Evolutionary conservation across 2,797 vertebrate species (phyloP), one percentile per base, ranked within the genome.

Genomic region (Miichthys miiuy): DNA sequence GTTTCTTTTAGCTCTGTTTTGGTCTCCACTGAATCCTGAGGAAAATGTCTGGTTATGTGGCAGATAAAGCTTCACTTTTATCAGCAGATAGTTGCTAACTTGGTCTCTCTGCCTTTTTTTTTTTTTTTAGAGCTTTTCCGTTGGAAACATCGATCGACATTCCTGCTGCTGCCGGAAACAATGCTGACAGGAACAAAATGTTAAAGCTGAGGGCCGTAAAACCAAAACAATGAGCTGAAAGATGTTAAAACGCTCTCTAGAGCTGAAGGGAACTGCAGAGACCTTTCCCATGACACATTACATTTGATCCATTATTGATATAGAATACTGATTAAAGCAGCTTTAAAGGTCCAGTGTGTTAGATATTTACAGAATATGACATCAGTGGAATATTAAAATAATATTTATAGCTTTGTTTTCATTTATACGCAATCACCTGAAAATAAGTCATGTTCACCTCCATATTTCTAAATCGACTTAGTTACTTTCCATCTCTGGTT

Each of bases 141-240:
- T 50, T 50, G 20, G 10, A 38, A 38, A 38, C 34, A 38, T 38
- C 8, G 34, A 38, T n/a, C n/a, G n/a, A n/a, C n/a, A n/a, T n/a
- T n/a, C 34, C 34, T 38, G 8, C 34, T 38, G 34, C 34, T 38
- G 34, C 34, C 8, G 34, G 34, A 34, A 34, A 34, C 34, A 6
- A 34, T 6, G 6, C 30, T 34, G 34, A 34, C 0, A 8, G 34
- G 34, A 34, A 34, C 34, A 34, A 8, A 8, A 34, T 34, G 8
- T 34, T 34, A 34, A 34, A 34, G 34, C 34, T 34, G 34, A 8
- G 34, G 5, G 34, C 34, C 34, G 9, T 9, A 21, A 60, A 58
- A 38, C 27, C 68, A 48, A 70, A 50, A 25, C 46, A 60, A 50
- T 14, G 4, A 60, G 68, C 46, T 23, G 47, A 38, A 60, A 58